These are phyloP conservation scores for Caenorhabditis sp. DNA, from an alignment of 2,888 invertebrate species.

Conservation along the genomic window DNA sequence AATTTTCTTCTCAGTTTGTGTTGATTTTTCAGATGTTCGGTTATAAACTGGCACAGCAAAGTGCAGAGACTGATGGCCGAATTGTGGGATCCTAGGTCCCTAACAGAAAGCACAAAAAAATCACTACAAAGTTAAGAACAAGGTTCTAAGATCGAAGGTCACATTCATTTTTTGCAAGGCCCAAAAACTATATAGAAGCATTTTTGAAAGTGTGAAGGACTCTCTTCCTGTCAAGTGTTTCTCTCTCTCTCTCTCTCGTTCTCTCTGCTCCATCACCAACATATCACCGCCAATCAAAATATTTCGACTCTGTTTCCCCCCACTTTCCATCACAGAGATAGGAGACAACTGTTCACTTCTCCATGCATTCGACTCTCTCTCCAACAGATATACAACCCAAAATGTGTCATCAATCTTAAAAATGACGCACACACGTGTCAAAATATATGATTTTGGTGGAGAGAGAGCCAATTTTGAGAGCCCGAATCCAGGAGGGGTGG, in stretches of 20 bases:
- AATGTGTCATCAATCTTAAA: conserved; percentile 38
- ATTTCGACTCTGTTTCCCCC: conserved; percentile 25
- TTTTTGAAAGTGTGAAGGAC: conserved; percentile 14
- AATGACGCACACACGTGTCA: conserved; percentile 46
- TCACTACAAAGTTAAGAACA: not conserved
- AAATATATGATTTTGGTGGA: conserved; percentile 9
- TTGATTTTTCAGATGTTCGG: no score
- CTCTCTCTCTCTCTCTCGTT: conserved; percentile 13
- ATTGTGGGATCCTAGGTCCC: no score
- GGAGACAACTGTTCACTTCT: conserved; percentile 27
- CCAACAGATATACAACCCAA: not conserved
- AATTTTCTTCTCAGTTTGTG: no score
- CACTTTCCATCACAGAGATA: not conserved
- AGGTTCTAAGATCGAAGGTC: not conserved
- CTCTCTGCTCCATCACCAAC: no score
- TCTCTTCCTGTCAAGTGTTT: not conserved
- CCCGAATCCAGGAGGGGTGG: not conserved
- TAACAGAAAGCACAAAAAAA: not conserved
- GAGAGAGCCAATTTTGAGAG: no score
- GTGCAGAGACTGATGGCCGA: no score
- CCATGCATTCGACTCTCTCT: not conserved
- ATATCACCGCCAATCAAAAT: conserved; percentile 40
- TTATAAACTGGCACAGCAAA: no score
- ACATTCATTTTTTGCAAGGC: not conserved
- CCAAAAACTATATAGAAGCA: not conserved